A percentile compares a stretch with the other conserved stretches of the same genome.
Evolutionary conservation across 2,888 invertebrate species (phyloP).

Genomic region (Xanthia icteritia): DNA sequence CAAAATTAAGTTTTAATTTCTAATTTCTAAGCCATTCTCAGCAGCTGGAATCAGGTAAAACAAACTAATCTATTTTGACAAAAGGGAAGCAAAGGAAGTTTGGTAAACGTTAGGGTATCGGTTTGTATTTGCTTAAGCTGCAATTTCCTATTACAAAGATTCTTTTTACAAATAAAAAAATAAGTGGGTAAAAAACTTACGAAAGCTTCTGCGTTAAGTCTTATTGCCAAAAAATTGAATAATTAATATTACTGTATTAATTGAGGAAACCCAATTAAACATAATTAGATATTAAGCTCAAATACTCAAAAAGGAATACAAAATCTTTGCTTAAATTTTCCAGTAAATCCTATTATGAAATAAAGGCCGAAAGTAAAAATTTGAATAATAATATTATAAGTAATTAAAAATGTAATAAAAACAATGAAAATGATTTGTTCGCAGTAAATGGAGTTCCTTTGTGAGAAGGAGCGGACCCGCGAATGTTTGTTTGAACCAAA

Average conservation of each 20-base stretch:
- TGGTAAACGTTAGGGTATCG: not conserved
- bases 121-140: conserved; percentile 1
- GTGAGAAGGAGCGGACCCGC: conserved; percentile 83
- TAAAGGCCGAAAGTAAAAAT: conserved; percentile 6
- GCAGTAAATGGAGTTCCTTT: conserved; percentile 86
- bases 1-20: not conserved
- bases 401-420: conserved; percentile 77
- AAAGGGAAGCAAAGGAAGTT: not conserved
- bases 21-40: not conserved
- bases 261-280: conserved; percentile 28
- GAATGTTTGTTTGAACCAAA: conserved; percentile 87
- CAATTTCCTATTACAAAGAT: conserved; percentile 8
- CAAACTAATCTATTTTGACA: conserved; percentile 30
- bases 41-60: conserved; percentile 10
- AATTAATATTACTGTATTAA: not conserved
- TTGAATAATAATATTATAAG: conserved; percentile 57
- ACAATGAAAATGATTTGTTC: conserved; percentile 84
- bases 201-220: not conserved
- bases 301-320: not conserved
- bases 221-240: not conserved
- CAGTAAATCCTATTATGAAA: no score
- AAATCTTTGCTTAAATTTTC: no score
- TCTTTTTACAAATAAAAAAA: not conserved
- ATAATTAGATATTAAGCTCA: not conserved
- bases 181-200: not conserved